These are phyloP conservation scores for Chesias legatella DNA, from an alignment of 2,888 invertebrate species.

Conservation along the genomic window DNA sequence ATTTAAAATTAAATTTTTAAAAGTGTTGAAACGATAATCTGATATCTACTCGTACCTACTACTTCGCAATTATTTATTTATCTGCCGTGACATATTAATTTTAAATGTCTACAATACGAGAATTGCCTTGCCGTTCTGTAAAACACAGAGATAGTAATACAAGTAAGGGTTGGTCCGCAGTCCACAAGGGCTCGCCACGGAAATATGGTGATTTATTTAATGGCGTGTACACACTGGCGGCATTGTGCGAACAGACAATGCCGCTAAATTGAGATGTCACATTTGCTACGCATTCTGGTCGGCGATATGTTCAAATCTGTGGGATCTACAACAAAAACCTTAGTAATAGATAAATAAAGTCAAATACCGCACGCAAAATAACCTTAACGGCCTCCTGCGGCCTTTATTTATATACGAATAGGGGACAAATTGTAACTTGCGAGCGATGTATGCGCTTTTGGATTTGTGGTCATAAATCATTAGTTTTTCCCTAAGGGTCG, in stretches of 20 bases:
- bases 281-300: slow-evolving; percentile 59
- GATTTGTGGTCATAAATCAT: slow-evolving; percentile 36
- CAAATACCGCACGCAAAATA: slow-evolving; percentile 46
- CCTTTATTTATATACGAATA: slow-evolving; percentile 4
- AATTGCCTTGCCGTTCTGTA: no score
- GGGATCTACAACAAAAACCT: slow-evolving; percentile 52
- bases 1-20: no score
- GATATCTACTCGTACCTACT: no score
- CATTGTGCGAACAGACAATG: slow-evolving; percentile 52
- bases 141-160: background rate
- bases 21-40: no score
- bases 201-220: slow-evolving; percentile 32
- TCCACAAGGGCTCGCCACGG: slow-evolving; percentile 22
- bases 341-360: slow-evolving; percentile 63
- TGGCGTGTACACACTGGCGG: slow-evolving; percentile 34
- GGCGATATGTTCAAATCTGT: slow-evolving; percentile 42
- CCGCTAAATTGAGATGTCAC: slow-evolving; percentile 69
- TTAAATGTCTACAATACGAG: no score
- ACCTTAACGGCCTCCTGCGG: background rate
- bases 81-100: no score
- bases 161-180: slow-evolving; percentile 15
- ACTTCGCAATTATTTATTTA: no score
- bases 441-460: background rate
- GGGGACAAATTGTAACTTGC: slow-evolving; percentile 1
- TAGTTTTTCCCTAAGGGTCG: slow-evolving; percentile 37